Conservation (phyloP, 1,140 invertebrate species). For the Euborellia annulipes region DNA sequence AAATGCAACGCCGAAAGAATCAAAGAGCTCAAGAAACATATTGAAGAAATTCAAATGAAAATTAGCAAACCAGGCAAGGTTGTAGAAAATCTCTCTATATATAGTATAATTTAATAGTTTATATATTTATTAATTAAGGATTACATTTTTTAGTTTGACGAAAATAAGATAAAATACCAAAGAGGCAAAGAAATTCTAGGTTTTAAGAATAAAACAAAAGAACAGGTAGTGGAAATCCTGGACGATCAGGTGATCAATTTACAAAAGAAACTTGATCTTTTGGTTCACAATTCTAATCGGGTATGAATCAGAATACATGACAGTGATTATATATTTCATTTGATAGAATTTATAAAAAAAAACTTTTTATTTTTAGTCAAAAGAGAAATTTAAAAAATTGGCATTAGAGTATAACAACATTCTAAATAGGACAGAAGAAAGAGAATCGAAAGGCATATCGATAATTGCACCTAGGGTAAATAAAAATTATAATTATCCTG, state of each 20-base stretch:
- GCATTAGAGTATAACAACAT: slow-evolving; percentile 28
- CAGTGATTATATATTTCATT: background rate
- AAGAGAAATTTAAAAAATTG: slow-evolving; percentile 33
- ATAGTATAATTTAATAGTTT: too few species aligned
- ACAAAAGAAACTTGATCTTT: slow-evolving; percentile 53
- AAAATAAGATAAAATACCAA: too few species aligned
- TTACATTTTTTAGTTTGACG: too few species aligned
- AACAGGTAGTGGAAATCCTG: slow-evolving; percentile 39
- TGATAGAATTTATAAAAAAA: background rate
- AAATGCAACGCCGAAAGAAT: slow-evolving; percentile 53
- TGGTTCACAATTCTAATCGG: slow-evolving; percentile 47
- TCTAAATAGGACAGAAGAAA: too few species aligned
- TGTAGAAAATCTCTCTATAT: background rate
- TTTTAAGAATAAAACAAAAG: slow-evolving; percentile 31
- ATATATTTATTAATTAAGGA: too few species aligned
- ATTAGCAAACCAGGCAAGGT: slow-evolving; percentile 40
- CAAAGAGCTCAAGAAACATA: slow-evolving; percentile 50
- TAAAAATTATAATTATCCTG: slow-evolving; percentile 1
- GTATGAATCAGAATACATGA: too few species aligned
- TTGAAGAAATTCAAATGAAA: slow-evolving; percentile 40
- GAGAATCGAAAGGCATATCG: background rate
- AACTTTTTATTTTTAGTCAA: slow-evolving; percentile 13
- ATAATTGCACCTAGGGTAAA: slow-evolving; percentile 1
- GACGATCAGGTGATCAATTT: slow-evolving; percentile 60
- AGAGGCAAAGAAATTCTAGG: slow-evolving; percentile 19